phyloP scores from a whole-genome alignment of 2,797 vertebrate genomes.

The Clarias platycephalus region DNA sequence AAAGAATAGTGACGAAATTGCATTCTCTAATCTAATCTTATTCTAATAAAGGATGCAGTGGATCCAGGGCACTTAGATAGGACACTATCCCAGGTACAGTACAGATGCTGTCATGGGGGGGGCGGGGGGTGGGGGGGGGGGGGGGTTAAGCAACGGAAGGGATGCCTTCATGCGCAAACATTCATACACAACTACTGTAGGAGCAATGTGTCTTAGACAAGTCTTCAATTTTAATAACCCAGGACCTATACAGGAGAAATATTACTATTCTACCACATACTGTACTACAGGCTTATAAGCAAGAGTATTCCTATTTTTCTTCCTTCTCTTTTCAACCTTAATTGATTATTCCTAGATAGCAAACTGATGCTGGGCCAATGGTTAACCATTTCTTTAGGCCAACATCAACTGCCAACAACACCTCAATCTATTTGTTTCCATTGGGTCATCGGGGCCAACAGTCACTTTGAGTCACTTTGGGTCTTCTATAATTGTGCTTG shows the following conservation, averaged over 20 bases:
- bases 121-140: neutral
- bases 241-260: neutral
- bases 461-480: neutral
- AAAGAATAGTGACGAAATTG: neutral
- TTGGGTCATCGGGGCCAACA: neutral
- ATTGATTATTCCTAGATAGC: neutral
- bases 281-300: neutral
- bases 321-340: neutral
- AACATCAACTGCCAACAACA: neutral
- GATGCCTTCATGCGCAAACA: neutral
- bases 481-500: neutral
- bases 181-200: neutral
- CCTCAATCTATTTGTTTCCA: neutral
- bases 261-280: neutral
- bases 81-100: neutral
- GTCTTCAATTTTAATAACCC: neutral
- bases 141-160: neutral
- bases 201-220: neutral
- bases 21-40: neutral
- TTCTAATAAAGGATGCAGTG: neutral
- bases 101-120: neutral
- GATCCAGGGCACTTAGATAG: constrained; percentile 6
- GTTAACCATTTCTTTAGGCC: neutral
- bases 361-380: neutral
- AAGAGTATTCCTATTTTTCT: neutral